phyloP scores from a whole-genome alignment of 2,888 invertebrate species.

The Hirtodrosophila confusa region DNA sequence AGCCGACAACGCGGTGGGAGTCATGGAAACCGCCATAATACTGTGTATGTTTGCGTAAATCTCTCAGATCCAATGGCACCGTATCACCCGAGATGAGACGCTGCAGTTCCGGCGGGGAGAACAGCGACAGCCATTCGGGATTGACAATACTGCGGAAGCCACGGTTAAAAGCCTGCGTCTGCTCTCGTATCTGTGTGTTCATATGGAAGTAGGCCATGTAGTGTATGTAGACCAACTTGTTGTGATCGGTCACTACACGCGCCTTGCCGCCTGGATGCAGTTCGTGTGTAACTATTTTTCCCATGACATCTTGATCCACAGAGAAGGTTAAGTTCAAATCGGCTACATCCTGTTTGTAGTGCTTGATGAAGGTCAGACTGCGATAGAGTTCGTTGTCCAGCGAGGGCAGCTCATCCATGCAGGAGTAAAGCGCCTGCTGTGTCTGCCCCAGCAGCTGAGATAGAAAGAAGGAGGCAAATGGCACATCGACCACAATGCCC shows the following conservation, averaged over 20 bases:
- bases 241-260: conserved; percentile 97
- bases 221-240: conserved; percentile 99
- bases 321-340: conserved; percentile 98
- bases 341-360: conserved; percentile 95
- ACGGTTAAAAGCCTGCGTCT: conserved; percentile 97
- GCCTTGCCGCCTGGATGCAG: conserved; percentile 97
- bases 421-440: conserved; percentile 96
- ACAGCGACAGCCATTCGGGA: conserved; percentile 96
- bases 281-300: conserved; percentile 97
- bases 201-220: conserved; percentile 99
- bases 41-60: conserved; percentile 95
- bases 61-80: conserved; percentile 94
- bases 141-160: conserved; percentile 98
- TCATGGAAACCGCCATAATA: conserved; percentile 99
- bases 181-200: conserved; percentile 98
- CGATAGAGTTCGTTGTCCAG: conserved; percentile 98
- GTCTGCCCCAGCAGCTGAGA: conserved; percentile 97
- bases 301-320: conserved; percentile 97
- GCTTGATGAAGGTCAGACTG: conserved; percentile 97
- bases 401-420: conserved; percentile 98
- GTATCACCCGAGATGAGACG: conserved; percentile 98
- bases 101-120: conserved; percentile 98
- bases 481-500: conserved; percentile 99
- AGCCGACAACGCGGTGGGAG: conserved; percentile 97
- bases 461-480: conserved; percentile 99